Conservation (phyloP, 2,888 invertebrate species). For the Perithous albicinctus region DNA sequence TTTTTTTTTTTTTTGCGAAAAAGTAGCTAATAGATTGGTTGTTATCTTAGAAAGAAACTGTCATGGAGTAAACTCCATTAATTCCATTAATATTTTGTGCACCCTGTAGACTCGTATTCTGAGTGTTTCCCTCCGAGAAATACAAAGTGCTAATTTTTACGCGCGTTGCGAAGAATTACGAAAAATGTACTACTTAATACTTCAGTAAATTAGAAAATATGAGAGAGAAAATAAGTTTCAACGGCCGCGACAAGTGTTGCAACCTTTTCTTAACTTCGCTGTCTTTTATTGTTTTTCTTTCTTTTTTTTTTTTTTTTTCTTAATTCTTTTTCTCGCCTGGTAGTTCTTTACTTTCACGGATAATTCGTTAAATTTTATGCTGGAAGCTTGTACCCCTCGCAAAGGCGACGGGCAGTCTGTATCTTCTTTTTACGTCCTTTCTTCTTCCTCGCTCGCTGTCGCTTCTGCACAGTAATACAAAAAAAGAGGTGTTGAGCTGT, state of each 20-base stretch:
- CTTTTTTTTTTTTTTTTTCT: slow-evolving; percentile 10
- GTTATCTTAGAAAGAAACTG: neutral
- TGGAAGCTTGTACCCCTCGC: slow-evolving; percentile 16
- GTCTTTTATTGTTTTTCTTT: too few relatives aligned
- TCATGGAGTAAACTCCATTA: neutral
- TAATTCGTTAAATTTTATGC: slow-evolving; percentile 46
- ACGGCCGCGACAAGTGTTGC: slow-evolving; percentile 1
- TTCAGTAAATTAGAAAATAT: slow-evolving; percentile 21
- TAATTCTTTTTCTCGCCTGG: slow-evolving; percentile 2
- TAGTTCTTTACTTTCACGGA: slow-evolving; percentile 19
- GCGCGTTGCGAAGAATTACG: neutral
- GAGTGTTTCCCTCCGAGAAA: too few relatives aligned
- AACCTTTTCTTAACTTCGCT: neutral
- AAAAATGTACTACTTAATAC: neutral
- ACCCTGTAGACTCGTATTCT: neutral
- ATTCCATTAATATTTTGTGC: neutral
- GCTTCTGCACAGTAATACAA: neutral
- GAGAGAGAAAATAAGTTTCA: slow-evolving; percentile 2
- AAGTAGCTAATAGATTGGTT: neutral
- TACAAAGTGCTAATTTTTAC: too few relatives aligned
- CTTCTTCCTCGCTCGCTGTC: slow-evolving; percentile 15
- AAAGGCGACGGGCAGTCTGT: slow-evolving; percentile 14
- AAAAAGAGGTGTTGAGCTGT: slow-evolving; percentile 36
- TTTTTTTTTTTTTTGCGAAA: neutral
- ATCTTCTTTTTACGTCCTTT: slow-evolving; percentile 25